phyloP scores from a whole-genome alignment of 1,140 invertebrate genomes.

The Telenomus remus region DNA sequence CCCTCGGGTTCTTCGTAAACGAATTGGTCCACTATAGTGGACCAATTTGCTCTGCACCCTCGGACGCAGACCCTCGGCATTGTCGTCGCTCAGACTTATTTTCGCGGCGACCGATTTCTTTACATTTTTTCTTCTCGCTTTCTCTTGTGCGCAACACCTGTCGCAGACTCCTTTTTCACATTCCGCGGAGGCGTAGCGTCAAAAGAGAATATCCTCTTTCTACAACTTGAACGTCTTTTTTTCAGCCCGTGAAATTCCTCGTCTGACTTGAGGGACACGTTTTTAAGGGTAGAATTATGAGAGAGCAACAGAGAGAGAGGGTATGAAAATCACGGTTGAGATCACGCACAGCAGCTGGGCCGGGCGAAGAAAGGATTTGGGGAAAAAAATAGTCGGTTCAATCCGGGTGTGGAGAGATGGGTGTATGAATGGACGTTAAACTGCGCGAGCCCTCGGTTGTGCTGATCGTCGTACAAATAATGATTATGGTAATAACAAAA shows the following conservation, averaged over 20 bases:
- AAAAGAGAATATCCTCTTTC: constrained; percentile 3
- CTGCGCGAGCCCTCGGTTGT: constrained; percentile 39
- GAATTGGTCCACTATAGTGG: constrained; percentile 63
- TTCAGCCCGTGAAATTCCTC: constrained; percentile 26
- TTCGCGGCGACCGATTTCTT: constrained; percentile 63
- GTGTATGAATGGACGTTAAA: constrained; percentile 44
- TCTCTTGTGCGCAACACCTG: constrained; percentile 53
- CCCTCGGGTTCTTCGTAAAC: constrained; percentile 51
- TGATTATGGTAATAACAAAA: constrained; percentile 54
- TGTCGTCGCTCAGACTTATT: constrained; percentile 70
- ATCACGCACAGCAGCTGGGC: too few relatives aligned
- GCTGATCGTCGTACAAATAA: constrained; percentile 57
- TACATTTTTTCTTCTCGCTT: constrained; percentile 34
- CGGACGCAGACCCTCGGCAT: constrained; percentile 65
- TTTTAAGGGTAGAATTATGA: constrained; percentile 3
- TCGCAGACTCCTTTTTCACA: constrained; percentile 41
- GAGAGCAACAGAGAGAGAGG: background rate
- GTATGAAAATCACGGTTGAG: too few relatives aligned
- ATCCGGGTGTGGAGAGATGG: constrained; percentile 13
- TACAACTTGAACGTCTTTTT: constrained; percentile 21
- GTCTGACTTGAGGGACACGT: constrained; percentile 17
- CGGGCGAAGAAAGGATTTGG: too few relatives aligned
- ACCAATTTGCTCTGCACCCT: constrained; percentile 71
- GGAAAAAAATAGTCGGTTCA: too few relatives aligned
- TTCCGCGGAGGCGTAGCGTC: background rate